Base-by-base conservation (phyloP, 2,888 invertebrate species). In the Brachyptera putata region DNA sequence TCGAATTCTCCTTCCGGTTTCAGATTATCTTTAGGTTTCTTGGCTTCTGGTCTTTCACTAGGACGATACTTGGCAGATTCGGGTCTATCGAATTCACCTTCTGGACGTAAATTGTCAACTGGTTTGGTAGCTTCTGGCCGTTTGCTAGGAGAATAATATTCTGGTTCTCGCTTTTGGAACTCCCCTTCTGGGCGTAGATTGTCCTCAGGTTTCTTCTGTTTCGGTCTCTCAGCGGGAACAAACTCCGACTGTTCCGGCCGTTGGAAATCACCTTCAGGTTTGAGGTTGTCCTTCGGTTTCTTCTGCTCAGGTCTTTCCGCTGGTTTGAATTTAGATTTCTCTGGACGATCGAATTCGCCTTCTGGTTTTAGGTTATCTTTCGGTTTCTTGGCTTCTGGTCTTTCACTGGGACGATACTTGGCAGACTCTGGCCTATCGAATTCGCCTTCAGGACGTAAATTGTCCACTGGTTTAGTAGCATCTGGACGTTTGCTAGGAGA, bases 131-230 rank as follows among this genome's bases (percentile, higher is more conserved):
- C 39, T 69, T 63, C 59, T 26, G 55, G 55, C 13, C 30, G 34
- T 55, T 55, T 71, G 16, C 68, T 70, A 16, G 71, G 70, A 3
- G 65, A 65, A 64, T 67, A 73, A 43, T 69, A 57, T 14, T 69
- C 66, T n/a, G 67, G 67, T 56, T 70, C 67, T 0, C 70, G 72
- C 58, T 68, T 67, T 62, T 76, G 73, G 67, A 77, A 77, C 5
- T 76, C 74, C 22, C 76, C 76, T 67, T 75, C 75, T 3, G 73
- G 73, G 25, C 67, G 64, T 14, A 75, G 66, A 61, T 72, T 66
- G 70, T 87, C 87, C 72, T 84, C 81, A 65, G 80, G 84, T 68
- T 72, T 79, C 1, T 84, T 78, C 1, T 84, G 73, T 60, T 83
- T 80, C 1, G 80, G 79, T 60, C 84, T 75, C 69, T 87, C 86